Conservation (phyloP, 35 echinoderm and acorn worm species). For the Antedon bifida region DNA sequence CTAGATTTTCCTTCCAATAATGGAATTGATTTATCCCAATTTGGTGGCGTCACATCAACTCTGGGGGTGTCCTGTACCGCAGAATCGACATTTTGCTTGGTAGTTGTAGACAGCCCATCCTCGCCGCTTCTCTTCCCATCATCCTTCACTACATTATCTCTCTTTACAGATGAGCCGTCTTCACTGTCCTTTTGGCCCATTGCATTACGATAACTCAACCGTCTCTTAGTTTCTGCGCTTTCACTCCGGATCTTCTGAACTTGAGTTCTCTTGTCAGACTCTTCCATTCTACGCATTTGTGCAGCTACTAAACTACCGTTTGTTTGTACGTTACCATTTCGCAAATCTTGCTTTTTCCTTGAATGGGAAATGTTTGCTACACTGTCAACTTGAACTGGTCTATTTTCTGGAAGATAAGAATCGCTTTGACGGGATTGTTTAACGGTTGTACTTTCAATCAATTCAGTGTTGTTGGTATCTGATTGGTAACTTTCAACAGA, state of each 20-base stretch:
- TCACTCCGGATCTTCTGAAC: neutral
- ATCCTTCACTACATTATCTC: too few species aligned
- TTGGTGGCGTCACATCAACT: constrained; percentile 1
- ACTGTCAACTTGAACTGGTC: neutral
- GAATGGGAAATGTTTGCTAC: neutral
- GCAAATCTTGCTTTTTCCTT: neutral
- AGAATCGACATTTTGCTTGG: neutral
- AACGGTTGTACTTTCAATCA: too few species aligned
- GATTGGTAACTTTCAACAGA: too few species aligned
- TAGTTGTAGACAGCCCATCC: neutral
- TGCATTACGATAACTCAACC: neutral
- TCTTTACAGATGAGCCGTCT: too few species aligned
- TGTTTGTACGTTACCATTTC: neutral
- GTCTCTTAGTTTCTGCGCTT: neutral
- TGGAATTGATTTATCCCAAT: constrained; percentile 7
- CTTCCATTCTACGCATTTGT: neutral
- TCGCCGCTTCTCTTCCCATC: neutral
- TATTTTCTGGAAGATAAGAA: too few species aligned
- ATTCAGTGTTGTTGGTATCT: too few species aligned
- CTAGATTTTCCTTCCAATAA: neutral
- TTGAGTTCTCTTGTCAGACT: neutral
- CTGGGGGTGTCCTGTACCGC: neutral
- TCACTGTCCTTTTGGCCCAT: neutral
- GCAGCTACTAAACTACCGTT: neutral
- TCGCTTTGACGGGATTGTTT: too few species aligned